These are phyloP conservation scores for Talpa occidentalis DNA, from an alignment of 2,113 vertebrate genomes.

Conservation along the genomic window DNA sequence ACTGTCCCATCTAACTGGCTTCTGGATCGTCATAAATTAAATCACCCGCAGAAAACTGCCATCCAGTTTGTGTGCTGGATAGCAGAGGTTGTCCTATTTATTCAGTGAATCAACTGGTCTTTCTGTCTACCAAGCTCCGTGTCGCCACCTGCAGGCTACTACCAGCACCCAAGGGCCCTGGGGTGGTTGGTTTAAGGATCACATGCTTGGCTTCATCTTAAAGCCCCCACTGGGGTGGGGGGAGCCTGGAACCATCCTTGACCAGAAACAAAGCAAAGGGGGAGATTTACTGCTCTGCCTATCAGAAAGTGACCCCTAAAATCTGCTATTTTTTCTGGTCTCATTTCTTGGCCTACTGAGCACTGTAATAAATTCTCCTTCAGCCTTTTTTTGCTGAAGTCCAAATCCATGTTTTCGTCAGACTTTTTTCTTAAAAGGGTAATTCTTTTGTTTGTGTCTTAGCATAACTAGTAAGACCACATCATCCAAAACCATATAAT, in stretches of 20 bases:
- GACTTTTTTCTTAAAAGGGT: background rate
- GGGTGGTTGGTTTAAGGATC: background rate
- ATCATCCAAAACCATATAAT: background rate
- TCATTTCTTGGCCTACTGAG: background rate
- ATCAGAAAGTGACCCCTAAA: background rate
- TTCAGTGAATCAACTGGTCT: background rate
- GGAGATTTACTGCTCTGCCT: background rate
- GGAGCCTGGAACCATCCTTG: background rate
- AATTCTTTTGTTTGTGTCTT: background rate
- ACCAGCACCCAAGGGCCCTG: background rate
- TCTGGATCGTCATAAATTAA: background rate
- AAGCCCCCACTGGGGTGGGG: accelerated
- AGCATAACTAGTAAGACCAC: background rate
- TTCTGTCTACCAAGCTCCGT: background rate
- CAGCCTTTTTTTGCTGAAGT: background rate
- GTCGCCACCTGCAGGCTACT: background rate
- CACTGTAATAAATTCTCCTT: background rate
- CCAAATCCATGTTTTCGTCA: background rate
- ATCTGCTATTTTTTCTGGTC: background rate
- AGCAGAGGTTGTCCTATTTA: background rate
- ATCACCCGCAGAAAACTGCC: background rate
- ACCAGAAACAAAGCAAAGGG: background rate
- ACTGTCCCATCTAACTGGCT: background rate
- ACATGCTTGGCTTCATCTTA: background rate
- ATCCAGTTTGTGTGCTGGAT: background rate